Evolutionary conservation across 2,888 invertebrate species (phyloP).

Genomic region (Onthophagus sagittarius): DNA sequence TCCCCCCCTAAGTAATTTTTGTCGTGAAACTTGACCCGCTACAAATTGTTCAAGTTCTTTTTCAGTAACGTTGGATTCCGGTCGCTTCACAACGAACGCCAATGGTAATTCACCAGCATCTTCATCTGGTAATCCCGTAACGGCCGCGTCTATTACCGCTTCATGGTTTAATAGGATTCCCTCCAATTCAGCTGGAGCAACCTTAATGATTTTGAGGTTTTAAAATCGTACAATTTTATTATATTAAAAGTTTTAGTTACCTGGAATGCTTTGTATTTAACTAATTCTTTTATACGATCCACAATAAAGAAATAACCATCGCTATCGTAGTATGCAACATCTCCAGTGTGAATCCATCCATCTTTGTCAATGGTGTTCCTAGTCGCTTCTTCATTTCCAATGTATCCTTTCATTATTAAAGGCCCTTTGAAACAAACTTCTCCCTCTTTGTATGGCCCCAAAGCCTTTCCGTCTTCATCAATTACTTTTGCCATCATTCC

Average conservation of each 20-base stretch:
- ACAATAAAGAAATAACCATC: slow-evolving; percentile 80
- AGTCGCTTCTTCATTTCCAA: slow-evolving; percentile 67
- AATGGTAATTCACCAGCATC: slow-evolving; percentile 70
- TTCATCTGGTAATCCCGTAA: slow-evolving; percentile 65
- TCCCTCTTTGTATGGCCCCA: slow-evolving; percentile 68
- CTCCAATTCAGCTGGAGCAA: slow-evolving; percentile 58
- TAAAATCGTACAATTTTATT: too few relatives aligned
- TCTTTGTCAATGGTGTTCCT: slow-evolving; percentile 64
- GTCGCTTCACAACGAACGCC: slow-evolving; percentile 70
- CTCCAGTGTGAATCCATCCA: slow-evolving; percentile 79
- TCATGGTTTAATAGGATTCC: slow-evolving; percentile 55
- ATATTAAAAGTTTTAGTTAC: slow-evolving; percentile 45
- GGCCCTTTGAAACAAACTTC: slow-evolving; percentile 84
- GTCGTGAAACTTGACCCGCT: slow-evolving; percentile 49
- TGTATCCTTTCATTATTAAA: slow-evolving; percentile 69
- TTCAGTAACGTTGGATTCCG: slow-evolving; percentile 51
- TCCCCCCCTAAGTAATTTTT: slow-evolving; percentile 60
- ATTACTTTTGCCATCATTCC: slow-evolving; percentile 63
- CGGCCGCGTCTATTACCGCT: slow-evolving; percentile 56
- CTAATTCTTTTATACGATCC: slow-evolving; percentile 85
- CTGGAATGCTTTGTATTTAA: slow-evolving; percentile 87
- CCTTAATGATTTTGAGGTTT: too few relatives aligned
- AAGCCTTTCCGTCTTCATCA: slow-evolving; percentile 59
- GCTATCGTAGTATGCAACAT: slow-evolving; percentile 78
- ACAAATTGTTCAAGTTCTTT: slow-evolving; percentile 42